Evolutionary conservation across 2,888 invertebrate genomes (phyloP).

Genomic region (Eilema sororculum): DNA sequence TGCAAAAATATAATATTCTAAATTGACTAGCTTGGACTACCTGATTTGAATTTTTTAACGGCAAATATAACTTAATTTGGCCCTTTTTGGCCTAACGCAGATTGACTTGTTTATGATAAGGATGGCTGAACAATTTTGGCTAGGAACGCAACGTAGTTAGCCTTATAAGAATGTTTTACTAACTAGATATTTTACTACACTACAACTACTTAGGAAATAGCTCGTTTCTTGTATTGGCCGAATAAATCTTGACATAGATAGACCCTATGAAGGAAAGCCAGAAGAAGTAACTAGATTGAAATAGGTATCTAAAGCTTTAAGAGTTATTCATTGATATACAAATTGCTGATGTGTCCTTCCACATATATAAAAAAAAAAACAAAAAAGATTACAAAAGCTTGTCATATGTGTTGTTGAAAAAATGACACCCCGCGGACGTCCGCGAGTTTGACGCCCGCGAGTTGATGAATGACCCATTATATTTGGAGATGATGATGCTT

Average conservation of each 20-base stretch:
- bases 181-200: neutral
- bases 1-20: too few species aligned
- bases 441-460: too few species aligned
- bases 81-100: neutral
- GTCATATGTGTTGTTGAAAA: too few species aligned
- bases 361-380: too few species aligned
- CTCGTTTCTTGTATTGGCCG: neutral
- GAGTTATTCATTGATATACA: slow-evolving; percentile 3
- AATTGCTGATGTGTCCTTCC: too few species aligned
- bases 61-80: neutral
- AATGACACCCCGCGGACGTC: too few species aligned
- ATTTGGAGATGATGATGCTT: too few species aligned
- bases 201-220: slow-evolving; percentile 1
- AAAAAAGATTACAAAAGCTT: too few species aligned
- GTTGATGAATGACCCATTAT: too few species aligned
- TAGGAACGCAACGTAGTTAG: neutral
- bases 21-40: neutral
- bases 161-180: neutral
- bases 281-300: neutral
- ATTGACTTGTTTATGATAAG: neutral
- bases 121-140: neutral
- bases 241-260: neutral
- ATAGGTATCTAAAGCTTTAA: slow-evolving; percentile 1
- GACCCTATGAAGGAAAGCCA: neutral
- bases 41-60: neutral